These are phyloP conservation scores for Drosophila mulleri DNA, from an alignment of 2,888 invertebrate genomes.

Conservation along the genomic window DNA sequence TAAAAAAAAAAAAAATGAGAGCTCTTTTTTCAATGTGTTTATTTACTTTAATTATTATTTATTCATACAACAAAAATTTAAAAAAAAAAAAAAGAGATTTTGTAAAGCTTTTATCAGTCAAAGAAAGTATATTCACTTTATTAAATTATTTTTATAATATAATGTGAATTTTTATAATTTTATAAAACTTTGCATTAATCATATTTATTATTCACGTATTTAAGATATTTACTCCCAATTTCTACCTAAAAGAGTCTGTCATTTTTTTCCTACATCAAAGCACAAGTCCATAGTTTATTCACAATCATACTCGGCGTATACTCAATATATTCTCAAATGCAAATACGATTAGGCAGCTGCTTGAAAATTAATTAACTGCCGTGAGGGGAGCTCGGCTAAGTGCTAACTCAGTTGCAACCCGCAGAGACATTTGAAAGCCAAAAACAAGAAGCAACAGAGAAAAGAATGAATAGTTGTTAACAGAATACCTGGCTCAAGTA, in stretches of 20 bases:
- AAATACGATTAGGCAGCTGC: conserved; percentile 50
- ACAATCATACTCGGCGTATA: conserved; percentile 24
- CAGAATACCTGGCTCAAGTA: conserved; percentile 39
- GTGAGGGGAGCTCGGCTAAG: conserved; percentile 26
- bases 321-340: conserved; percentile 47
- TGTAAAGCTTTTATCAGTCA: too few relatives aligned
- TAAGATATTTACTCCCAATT: too few relatives aligned
- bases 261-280: neutral
- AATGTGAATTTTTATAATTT: too few relatives aligned
- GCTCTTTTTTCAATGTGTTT: neutral
- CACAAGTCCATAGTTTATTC: neutral
- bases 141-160: too few relatives aligned
- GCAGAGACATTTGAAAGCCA: conserved; percentile 26
- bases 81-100: too few relatives aligned
- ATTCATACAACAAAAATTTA: too few relatives aligned
- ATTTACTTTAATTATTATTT: neutral
- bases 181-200: too few relatives aligned
- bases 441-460: conserved; percentile 15
- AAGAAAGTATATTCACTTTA: too few relatives aligned
- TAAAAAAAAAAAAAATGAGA: too few relatives aligned
- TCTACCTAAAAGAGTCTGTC: too few relatives aligned
- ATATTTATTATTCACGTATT: too few relatives aligned
- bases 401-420: conserved; percentile 30
- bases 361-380: conserved; percentile 70
- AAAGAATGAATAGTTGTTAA: conserved; percentile 12